Base-by-base conservation (phyloP, 2,113 vertebrate species). In the Sceloporus tristichus region DNA sequence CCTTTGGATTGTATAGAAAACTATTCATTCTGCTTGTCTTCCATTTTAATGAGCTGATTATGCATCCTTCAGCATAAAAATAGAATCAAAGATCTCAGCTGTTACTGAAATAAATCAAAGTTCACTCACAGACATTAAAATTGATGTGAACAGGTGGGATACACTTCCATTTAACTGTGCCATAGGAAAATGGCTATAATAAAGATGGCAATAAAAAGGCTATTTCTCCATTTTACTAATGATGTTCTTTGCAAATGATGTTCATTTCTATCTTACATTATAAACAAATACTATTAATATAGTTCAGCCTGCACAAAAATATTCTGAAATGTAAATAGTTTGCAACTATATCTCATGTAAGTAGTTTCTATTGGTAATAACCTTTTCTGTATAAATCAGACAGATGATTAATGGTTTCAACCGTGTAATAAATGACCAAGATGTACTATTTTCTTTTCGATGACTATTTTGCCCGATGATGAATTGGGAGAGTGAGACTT, bases 11-110 rank as follows among this genome's bases (percentile, higher is more conserved):
- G 34, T 65, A 77, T 77, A 0, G 54, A 59, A 85, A 42, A 42
- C 53, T 25, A 25, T 38, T 7, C 62, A 38, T 87, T 65, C 54
- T 79, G 40, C 1, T 16, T 4, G 1, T 85, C 92, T 42, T 11
- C 13, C 9, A 3, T 88, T 91, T 93, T 87, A 89, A 87, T 78
- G 21, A 81, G 34, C 29, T 59, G 27, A 82, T 83, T 89, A 48
- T 85, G 29, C 1, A 0, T 80, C 5, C 3, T 82, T 89, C 40
- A 0, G 7, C 76, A 23, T 79, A n/a, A 90, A 85, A 86, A 3
- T 18, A 70, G 40, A 68, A 80, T 6, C 16, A 75, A 0, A 65
- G 53, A 1, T 66, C 42, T 18, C 23, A 75, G 74, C 68, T 0
- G 86, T 53, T 71, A 23, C 9, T 80, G 71, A 73, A 86, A 34